A percentile compares a stretch with the other conserved stretches of the same genome.
Evolutionary conservation across 1,140 invertebrate genomes (phyloP).

Genomic region (Brachionus manjavacas): DNA sequence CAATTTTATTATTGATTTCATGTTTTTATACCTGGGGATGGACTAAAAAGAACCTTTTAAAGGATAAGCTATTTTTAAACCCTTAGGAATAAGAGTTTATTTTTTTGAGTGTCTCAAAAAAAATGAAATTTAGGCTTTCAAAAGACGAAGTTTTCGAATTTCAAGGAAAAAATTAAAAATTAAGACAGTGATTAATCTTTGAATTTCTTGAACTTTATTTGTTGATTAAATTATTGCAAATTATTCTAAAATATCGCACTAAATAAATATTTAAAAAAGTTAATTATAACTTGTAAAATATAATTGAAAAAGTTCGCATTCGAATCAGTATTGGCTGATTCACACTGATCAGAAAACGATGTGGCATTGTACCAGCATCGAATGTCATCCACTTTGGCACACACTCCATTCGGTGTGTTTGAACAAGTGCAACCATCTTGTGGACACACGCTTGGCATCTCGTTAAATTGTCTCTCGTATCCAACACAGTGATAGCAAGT

Average conservation of each 20-base stretch:
- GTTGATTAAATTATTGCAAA: background rate
- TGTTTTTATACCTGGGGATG: no score
- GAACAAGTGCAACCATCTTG: background rate
- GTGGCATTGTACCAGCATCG: background rate
- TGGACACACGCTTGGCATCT: conserved; percentile 1
- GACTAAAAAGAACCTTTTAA: no score
- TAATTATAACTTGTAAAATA: background rate
- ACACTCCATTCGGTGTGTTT: background rate
- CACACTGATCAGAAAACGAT: background rate
- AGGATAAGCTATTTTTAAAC: no score
- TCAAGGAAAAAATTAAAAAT: no score
- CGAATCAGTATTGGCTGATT: background rate
- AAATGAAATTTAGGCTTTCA: no score
- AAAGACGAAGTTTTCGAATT: no score
- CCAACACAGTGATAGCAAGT: conserved; percentile 4
- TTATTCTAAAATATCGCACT: background rate
- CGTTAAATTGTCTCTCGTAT: background rate
- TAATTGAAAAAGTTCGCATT: background rate
- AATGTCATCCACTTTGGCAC: background rate
- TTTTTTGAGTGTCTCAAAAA: no score
- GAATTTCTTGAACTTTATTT: no score
- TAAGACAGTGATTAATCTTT: no score
- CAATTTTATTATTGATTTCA: no score
- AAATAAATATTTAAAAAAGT: background rate
- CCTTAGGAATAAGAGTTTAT: no score